Evolutionary conservation across 2,888 invertebrate species (phyloP).

Genomic region (Idaea straminata): DNA sequence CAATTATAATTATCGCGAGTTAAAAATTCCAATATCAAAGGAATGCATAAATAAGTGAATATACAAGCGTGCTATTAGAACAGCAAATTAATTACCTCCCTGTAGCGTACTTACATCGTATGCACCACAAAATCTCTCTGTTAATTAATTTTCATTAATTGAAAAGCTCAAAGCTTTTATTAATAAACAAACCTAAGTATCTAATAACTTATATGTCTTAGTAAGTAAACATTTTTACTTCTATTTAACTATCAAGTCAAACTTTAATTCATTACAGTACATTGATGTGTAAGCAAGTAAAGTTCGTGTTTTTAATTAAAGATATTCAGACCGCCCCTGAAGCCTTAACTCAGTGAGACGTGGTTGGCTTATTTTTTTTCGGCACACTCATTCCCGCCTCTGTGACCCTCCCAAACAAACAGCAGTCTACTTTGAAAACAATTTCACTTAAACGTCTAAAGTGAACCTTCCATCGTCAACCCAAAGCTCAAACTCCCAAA

Average conservation of each 20-base stretch:
- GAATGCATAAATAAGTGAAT: neutral
- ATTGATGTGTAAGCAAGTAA: conserved; percentile 43
- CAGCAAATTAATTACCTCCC: conserved; percentile 15
- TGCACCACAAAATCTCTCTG: conserved; percentile 36
- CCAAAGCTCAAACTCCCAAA: conserved; percentile 23
- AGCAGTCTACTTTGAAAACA: conserved; percentile 76
- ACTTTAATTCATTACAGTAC: conserved; percentile 65
- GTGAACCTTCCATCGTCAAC: conserved; percentile 9
- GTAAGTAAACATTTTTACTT: conserved; percentile 27
- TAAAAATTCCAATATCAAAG: neutral
- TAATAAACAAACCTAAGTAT: conserved; percentile 29
- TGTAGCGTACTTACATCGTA: conserved; percentile 19
- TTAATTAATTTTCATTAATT: conserved; percentile 47
- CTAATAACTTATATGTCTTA: conserved; percentile 32
- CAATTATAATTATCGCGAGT: neutral
- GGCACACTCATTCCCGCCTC: conserved; percentile 79
- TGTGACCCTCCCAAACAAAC: conserved; percentile 80
- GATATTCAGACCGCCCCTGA: conserved; percentile 75
- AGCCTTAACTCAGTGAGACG: conserved; percentile 76
- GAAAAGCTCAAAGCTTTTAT: conserved; percentile 36
- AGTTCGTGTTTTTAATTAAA: conserved; percentile 76
- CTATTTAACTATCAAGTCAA: conserved; percentile 35
- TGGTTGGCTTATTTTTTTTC: conserved; percentile 80
- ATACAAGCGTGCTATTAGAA: neutral
- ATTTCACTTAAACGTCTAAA: conserved; percentile 33